phyloP scores from a whole-genome alignment of 1,140 invertebrate genomes.

The Calephelis virginiensis region DNA sequence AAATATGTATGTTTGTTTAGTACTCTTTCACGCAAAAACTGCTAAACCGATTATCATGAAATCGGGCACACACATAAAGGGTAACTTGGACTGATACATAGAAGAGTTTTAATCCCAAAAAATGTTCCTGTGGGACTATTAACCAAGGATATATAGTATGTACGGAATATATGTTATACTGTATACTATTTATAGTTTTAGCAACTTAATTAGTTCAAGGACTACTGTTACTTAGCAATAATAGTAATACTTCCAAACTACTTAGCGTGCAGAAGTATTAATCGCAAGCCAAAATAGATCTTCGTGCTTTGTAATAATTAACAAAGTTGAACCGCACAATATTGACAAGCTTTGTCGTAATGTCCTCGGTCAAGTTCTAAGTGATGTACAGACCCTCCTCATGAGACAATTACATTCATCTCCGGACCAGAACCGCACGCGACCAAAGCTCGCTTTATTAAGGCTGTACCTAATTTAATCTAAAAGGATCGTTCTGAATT shows the following conservation, averaged over 20 bases:
- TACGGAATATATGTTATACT: no score
- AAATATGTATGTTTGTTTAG: no score
- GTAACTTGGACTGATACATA: no score
- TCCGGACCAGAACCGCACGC: constrained; percentile 37
- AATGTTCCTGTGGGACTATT: no score
- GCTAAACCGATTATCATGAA: no score
- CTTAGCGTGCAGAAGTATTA: background rate
- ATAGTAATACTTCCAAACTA: constrained; percentile 1
- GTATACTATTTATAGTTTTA: background rate
- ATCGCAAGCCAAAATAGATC: background rate
- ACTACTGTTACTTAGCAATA: background rate
- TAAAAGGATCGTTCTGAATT: constrained; percentile 43
- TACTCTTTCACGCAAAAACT: no score
- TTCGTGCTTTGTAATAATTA: constrained; percentile 1
- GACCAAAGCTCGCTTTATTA: constrained; percentile 30
- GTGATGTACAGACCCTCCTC: constrained; percentile 3
- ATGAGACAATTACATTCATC: constrained; percentile 31
- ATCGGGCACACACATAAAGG: no score
- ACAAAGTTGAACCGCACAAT: background rate
- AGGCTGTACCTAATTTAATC: constrained; percentile 48
- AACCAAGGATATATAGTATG: no score
- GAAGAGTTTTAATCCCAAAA: no score
- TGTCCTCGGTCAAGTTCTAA: background rate
- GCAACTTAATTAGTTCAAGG: background rate
- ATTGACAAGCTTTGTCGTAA: constrained; percentile 1